phyloP scores from a whole-genome alignment of 2,888 invertebrate genomes.

The Agonopterix subpropinquella region DNA sequence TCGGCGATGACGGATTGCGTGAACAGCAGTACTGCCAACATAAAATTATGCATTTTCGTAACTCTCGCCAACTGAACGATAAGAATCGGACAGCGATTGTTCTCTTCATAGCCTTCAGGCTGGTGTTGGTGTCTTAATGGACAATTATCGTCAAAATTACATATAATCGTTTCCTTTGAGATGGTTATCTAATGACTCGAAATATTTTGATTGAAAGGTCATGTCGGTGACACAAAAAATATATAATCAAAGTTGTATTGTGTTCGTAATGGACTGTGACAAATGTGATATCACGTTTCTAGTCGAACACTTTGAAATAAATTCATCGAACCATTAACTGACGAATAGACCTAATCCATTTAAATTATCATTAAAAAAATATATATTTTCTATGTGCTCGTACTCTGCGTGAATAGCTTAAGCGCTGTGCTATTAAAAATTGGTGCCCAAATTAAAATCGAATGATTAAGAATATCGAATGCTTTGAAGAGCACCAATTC shows the following conservation, averaged over 20 bases:
- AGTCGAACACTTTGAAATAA: too few species aligned
- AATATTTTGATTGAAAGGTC: not conserved
- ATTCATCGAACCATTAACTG: too few species aligned
- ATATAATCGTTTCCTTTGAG: conserved; percentile 16
- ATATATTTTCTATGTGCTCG: too few species aligned
- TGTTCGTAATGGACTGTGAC: too few species aligned
- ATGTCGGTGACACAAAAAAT: not conserved
- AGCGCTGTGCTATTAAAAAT: too few species aligned
- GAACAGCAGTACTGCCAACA: not conserved
- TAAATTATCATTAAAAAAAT: too few species aligned
- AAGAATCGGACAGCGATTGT: conserved; percentile 30
- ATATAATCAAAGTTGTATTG: not conserved
- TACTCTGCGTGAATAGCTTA: too few species aligned
- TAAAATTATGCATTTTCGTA: conserved; percentile 21
- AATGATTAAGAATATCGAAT: too few species aligned
- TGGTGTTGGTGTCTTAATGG: conserved; percentile 12
- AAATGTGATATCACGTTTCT: too few species aligned
- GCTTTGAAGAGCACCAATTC: too few species aligned
- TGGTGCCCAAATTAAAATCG: too few species aligned
- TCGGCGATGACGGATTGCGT: conserved; percentile 10
- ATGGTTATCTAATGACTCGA: conserved; percentile 13
- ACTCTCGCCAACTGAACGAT: conserved; percentile 24
- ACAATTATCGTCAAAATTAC: conserved; percentile 7
- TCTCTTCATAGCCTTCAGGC: conserved; percentile 30
- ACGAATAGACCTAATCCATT: too few species aligned